phyloP scores from a whole-genome alignment of 2,113 vertebrate genomes.

The Chitala chitala region DNA sequence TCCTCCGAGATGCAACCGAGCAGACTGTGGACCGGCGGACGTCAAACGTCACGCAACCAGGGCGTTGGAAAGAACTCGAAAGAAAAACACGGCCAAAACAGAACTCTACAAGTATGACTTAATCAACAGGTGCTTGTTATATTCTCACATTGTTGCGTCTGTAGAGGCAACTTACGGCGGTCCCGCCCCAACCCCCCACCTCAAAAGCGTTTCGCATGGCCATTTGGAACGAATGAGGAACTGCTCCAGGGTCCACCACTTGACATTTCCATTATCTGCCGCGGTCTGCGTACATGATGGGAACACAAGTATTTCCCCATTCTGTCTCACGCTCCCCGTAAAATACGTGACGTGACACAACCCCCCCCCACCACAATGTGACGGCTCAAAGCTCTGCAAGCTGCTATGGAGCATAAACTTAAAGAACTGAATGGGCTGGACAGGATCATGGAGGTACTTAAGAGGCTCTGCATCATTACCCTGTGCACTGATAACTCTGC shows the following conservation, averaged over 20 bases:
- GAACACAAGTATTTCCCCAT: too few species aligned
- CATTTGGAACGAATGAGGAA: not conserved
- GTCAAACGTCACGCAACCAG: not conserved
- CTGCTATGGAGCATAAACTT: too few species aligned
- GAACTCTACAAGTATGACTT: too few species aligned
- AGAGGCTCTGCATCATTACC: not conserved
- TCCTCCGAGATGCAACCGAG: too few species aligned
- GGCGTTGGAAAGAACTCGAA: not conserved
- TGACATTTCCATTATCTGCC: conserved; percentile 12
- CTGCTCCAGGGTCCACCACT: not conserved
- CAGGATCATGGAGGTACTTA: not conserved
- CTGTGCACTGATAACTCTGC: not conserved
- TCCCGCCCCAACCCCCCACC: not conserved
- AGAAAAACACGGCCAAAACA: not conserved
- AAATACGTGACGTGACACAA: not conserved
- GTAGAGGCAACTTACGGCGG: too few species aligned
- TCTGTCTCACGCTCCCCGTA: not conserved
- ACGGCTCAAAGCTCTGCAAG: too few species aligned
- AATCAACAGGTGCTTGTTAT: too few species aligned
- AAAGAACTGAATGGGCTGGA: not conserved
- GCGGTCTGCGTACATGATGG: not conserved
- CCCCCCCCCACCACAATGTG: too few species aligned
- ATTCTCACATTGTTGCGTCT: too few species aligned
- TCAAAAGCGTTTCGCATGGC: not conserved
- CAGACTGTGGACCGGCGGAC: too few species aligned